Conservation (phyloP, 2,113 vertebrate genomes). For the Corapipo altera region DNA sequence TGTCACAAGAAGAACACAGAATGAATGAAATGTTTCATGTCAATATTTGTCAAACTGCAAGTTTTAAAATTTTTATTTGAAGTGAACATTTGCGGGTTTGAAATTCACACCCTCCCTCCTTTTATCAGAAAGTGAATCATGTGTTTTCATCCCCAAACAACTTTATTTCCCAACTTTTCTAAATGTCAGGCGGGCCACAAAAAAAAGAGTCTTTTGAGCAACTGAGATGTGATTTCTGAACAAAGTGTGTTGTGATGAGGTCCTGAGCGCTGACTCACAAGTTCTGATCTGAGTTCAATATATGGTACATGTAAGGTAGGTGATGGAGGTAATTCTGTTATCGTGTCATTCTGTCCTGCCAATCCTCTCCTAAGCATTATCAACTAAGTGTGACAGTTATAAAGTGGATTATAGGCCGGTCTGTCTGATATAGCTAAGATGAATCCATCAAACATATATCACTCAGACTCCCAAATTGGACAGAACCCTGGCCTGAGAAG, state of each 20-base stretch:
- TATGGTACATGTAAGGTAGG: rapidly evolving
- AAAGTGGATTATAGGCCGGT: constrained; percentile 23
- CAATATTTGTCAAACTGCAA: neutral
- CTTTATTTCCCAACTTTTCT: neutral
- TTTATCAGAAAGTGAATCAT: neutral
- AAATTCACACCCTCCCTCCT: neutral
- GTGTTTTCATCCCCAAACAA: neutral
- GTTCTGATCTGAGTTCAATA: neutral
- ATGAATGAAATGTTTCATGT: constrained; percentile 26
- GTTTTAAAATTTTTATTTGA: constrained; percentile 1
- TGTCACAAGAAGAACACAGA: neutral
- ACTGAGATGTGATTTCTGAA: neutral
- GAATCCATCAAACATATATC: constrained; percentile 17
- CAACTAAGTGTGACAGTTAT: constrained; percentile 20
- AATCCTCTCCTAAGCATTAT: neutral
- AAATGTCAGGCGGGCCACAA: neutral
- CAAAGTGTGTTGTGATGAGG: neutral
- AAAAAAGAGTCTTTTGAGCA: neutral
- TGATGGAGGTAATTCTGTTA: constrained; percentile 3
- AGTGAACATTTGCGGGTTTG: neutral
- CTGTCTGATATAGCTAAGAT: neutral
- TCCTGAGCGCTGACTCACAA: neutral
- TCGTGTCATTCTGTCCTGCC: neutral
- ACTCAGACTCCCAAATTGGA: constrained; percentile 11
- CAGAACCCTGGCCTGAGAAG: neutral